Conservation (phyloP, 2,113 vertebrate species). For the Bolborhynchus lineola region DNA sequence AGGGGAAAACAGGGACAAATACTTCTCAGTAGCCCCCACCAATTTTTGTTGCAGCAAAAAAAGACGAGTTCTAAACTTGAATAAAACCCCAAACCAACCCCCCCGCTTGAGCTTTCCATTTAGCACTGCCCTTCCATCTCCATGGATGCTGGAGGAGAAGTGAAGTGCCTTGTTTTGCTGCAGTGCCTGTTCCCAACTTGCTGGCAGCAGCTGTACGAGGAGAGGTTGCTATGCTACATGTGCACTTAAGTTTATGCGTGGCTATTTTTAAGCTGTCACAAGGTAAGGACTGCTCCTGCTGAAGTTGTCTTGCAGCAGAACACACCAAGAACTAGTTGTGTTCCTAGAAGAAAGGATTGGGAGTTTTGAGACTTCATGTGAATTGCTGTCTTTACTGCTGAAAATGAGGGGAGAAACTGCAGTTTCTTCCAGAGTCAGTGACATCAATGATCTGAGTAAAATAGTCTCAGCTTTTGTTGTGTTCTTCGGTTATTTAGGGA, state of each 20-base stretch:
- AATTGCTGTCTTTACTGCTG: background rate
- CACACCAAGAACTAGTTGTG: background rate
- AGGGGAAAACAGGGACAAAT: accelerated
- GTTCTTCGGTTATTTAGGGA: background rate
- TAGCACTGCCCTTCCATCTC: background rate
- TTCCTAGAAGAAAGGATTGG: background rate
- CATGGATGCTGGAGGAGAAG: background rate
- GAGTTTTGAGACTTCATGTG: background rate
- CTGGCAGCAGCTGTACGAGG: background rate
- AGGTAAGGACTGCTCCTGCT: slow-evolving; percentile 36
- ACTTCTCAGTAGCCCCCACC: background rate
- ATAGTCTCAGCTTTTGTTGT: background rate
- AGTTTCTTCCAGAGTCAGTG: background rate
- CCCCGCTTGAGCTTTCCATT: background rate
- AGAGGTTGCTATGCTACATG: slow-evolving; percentile 60
- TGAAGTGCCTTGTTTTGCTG: background rate
- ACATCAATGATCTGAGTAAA: background rate
- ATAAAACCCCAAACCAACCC: background rate
- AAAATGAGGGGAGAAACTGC: background rate
- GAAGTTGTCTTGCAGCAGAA: slow-evolving; percentile 34
- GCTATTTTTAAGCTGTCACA: slow-evolving; percentile 63
- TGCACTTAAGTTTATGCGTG: background rate
- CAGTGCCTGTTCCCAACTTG: background rate
- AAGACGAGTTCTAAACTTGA: background rate
- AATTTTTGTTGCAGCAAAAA: background rate